Evolutionary conservation across 2,888 invertebrate species (phyloP).

Genomic region (Apantesis nais): DNA sequence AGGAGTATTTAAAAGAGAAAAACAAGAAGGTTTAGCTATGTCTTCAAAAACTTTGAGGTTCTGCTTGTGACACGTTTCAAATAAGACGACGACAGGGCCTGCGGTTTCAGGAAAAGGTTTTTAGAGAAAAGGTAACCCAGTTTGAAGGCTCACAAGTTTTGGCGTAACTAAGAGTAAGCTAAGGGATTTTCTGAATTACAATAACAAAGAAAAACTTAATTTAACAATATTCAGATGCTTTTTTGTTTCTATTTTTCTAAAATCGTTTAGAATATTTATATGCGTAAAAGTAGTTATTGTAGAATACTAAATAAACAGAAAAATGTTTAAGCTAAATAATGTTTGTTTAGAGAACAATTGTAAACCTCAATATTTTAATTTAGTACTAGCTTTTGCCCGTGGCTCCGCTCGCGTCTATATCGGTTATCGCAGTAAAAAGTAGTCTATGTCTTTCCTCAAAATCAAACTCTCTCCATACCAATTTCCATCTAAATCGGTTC

Average conservation of each 20-base stretch:
- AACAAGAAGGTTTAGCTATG: background rate
- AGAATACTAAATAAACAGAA: background rate
- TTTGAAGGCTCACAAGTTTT: background rate
- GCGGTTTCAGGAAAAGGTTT: background rate
- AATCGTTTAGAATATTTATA: background rate
- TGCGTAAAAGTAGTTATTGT: background rate
- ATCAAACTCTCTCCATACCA: no score
- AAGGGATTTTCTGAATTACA: background rate
- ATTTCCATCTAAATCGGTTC: no score
- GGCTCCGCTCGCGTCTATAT: no score
- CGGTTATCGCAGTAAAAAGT: no score
- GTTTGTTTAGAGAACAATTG: background rate
- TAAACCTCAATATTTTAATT: background rate
- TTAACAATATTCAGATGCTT: background rate
- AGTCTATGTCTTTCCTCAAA: no score
- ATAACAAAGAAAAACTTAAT: background rate
- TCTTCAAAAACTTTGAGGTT: background rate
- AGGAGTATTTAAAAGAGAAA: background rate
- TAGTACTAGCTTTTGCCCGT: no score
- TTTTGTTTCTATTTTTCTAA: background rate
- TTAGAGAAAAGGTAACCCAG: background rate
- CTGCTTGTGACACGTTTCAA: background rate
- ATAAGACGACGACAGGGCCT: background rate
- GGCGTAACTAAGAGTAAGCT: background rate
- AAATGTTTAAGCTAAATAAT: no score